phyloP scores from a whole-genome alignment of 2,113 vertebrate species.

The Carassius gibelio region DNA sequence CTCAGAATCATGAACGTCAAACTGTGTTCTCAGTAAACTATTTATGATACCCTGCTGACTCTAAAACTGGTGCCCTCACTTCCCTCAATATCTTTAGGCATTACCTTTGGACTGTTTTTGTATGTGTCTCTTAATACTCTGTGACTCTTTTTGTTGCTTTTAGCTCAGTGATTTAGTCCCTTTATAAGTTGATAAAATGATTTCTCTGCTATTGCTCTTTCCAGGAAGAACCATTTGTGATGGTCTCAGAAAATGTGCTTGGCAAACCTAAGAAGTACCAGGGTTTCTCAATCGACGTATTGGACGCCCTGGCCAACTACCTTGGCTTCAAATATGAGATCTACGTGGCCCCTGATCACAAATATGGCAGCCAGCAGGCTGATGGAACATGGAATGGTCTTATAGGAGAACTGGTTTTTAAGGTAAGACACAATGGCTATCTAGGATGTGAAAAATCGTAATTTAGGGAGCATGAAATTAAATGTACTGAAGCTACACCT shows the following conservation, averaged over 20 bases:
- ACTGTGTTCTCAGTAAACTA: conserved; percentile 10
- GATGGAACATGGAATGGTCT: conserved; percentile 96
- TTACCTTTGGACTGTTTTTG: neutral
- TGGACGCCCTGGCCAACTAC: conserved; percentile 94
- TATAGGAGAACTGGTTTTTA: conserved; percentile 94
- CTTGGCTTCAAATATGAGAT: conserved; percentile 98
- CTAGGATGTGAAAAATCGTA: neutral
- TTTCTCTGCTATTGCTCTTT: conserved; percentile 56
- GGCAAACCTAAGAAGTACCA: conserved; percentile 98
- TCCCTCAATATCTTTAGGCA: conserved; percentile 1
- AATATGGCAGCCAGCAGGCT: conserved; percentile 91
- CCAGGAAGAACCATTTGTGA: conserved; percentile 98
- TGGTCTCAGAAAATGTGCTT: conserved; percentile 98
- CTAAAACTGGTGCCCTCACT: neutral
- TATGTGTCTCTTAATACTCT: neutral
- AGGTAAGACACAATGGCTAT: conserved; percentile 78
- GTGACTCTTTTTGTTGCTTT: conserved; percentile 17
- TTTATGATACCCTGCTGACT: conserved; percentile 20
- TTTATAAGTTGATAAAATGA: neutral
- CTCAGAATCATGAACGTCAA: conserved; percentile 4
- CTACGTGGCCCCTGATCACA: conserved; percentile 94
- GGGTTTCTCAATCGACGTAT: conserved; percentile 94
- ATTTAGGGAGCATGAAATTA: too few species aligned
- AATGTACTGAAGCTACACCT: too few species aligned
- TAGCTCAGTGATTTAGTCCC: neutral